Conservation (phyloP, 2,888 invertebrate species). For the Tiphia femorata region DNA sequence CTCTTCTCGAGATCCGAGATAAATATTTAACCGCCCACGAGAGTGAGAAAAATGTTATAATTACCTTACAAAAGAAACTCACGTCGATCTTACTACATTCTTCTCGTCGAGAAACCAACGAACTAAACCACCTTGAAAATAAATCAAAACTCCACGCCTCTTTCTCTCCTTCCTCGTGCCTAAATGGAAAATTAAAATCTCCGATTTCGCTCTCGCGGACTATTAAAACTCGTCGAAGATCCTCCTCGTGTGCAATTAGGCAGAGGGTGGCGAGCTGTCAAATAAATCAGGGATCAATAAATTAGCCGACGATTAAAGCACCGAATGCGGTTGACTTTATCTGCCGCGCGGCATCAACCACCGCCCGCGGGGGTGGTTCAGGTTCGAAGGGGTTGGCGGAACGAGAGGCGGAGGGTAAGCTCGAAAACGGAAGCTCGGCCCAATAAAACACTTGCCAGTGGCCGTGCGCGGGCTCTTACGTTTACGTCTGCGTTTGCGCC, state of each 20-base stretch:
- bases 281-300: constrained; percentile 61
- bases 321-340: constrained; percentile 52
- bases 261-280: constrained; percentile 36
- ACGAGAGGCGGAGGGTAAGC: neutral
- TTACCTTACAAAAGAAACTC: too few species aligned
- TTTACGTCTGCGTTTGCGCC: constrained; percentile 48
- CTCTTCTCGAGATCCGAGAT: too few species aligned
- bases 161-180: neutral
- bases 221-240: constrained; percentile 45
- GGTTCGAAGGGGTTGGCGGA: neutral
- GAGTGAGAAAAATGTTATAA: too few species aligned
- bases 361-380: constrained; percentile 2
- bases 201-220: constrained; percentile 26
- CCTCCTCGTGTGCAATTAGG: constrained; percentile 41
- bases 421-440: constrained; percentile 51
- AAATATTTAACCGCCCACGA: too few species aligned
- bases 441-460: constrained; percentile 59
- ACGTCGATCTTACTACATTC: too few species aligned
- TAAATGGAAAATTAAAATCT: too few species aligned
- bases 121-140: too few species aligned
- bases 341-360: constrained; percentile 47
- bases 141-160: too few species aligned
- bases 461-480: constrained; percentile 47
- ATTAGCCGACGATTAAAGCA: constrained; percentile 56
- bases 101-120: too few species aligned